Base-by-base conservation (phyloP, 2,797 vertebrate genomes). In the Artibeus lituratus region DNA sequence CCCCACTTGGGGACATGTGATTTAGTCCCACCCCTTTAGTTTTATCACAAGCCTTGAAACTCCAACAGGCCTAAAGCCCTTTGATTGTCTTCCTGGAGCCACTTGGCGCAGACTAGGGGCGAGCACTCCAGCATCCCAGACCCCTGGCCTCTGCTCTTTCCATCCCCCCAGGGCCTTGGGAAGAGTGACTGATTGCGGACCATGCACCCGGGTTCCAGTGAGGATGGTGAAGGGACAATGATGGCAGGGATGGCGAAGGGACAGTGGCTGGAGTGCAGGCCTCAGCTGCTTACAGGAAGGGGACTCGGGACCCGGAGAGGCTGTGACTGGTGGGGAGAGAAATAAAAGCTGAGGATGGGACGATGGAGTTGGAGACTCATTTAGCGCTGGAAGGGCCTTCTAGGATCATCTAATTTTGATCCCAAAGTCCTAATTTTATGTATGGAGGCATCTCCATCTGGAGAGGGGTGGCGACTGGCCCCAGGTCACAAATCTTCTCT, bases 21-120 rank as follows among this genome's bases (percentile, higher is more conserved):
- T 29, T 32, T 53, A 5, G 70, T 8, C 35, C 2, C 19, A 1
- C 49, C 10, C 35, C 51, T 51, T 7, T 15, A 21, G 91, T 53
- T 32, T 19, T 16, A n/a, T 55, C 80, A 2, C 0, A 0, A 12
- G 73, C 15, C 65, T 44, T 11, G 22, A 51, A 2, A 12, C 76
- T 69, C 32, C 62, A 7, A 26, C 3, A 49, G 22, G 35, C 29
- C 10, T 2, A 18, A n/a, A 47, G 62, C 1, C 10, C 81, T 51
- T 84, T 24, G 70, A 18, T 55, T 11, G 0, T 44, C 18, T 0
- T 14, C 11, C 72, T 62, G 14, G 7, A 14, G 62, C 35, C 69
- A 2, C 15, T 1, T 1, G 24, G 39, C n/a, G 24, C 42, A 9
- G 84, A 59, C 4, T 26, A 0, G 4, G 55, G 37, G 11, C 0